Conservation (phyloP, 2,888 invertebrate genomes). For the Drosophila stalkeri region DNA sequence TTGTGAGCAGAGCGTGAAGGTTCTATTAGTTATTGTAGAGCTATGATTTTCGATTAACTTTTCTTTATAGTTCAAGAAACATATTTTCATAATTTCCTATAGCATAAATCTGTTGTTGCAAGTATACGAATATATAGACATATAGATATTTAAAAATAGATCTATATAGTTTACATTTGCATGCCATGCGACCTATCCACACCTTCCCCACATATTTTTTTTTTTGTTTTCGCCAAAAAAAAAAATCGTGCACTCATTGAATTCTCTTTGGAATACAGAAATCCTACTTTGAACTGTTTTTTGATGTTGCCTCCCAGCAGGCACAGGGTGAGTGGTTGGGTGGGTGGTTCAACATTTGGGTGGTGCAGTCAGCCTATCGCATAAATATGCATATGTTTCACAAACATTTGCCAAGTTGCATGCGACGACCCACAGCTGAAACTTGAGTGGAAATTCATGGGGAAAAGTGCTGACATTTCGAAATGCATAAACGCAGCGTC, state of each 20-base stretch:
- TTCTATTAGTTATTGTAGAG: too few species aligned
- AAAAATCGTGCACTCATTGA: constrained; percentile 4
- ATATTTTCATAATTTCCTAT: too few species aligned
- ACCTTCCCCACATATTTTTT: neutral
- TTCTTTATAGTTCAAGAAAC: too few species aligned
- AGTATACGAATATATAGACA: too few species aligned
- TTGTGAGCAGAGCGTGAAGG: too few species aligned
- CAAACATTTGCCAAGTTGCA: constrained; percentile 69
- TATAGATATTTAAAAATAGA: neutral
- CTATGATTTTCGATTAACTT: too few species aligned
- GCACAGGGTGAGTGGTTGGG: neutral
- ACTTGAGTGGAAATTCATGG: constrained; percentile 63
- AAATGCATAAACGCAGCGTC: constrained; percentile 72
- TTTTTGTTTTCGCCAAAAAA: neutral
- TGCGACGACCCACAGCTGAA: constrained; percentile 20
- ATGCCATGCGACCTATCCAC: too few species aligned
- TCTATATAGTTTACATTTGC: neutral
- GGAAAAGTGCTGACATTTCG: constrained; percentile 73
- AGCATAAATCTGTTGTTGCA: too few species aligned
- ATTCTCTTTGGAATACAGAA: constrained; percentile 14
- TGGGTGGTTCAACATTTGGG: neutral
- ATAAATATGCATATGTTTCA: constrained; percentile 68
- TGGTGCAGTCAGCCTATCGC: constrained; percentile 50
- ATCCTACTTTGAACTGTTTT: constrained; percentile 14
- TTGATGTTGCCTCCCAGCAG: neutral